Conservation (phyloP, 2,797 vertebrate genomes). For the Hylomyscus alleni region DNA sequence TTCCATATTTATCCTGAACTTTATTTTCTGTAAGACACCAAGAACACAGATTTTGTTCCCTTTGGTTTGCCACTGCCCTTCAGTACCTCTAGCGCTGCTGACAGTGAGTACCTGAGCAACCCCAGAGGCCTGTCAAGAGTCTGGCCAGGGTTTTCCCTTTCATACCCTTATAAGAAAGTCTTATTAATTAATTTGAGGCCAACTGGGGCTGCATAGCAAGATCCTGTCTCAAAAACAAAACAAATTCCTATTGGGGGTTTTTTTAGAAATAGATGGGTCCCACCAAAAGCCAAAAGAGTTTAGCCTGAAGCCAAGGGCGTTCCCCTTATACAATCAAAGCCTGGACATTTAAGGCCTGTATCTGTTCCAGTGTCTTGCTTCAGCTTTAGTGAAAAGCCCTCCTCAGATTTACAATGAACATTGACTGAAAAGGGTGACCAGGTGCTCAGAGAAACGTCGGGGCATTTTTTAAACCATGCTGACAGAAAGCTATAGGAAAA, state of each 20-base stretch:
- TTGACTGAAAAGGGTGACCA: neutral
- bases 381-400: neutral
- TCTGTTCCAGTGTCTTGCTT: too few species aligned
- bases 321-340: neutral
- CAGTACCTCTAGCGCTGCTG: neutral
- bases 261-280: neutral
- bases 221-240: neutral
- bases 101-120: fast-evolving
- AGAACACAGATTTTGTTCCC: neutral
- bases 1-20: neutral
- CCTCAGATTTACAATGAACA: neutral
- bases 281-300: neutral
- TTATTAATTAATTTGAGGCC: neutral
- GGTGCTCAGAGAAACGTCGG: neutral
- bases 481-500: neutral
- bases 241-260: too few species aligned
- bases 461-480: neutral
- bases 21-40: too few species aligned
- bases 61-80: neutral
- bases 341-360: neutral
- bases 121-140: neutral
- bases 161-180: neutral
- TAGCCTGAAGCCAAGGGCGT: neutral
- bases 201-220: neutral
- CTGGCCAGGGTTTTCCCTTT: neutral